phyloP scores from a whole-genome alignment of 2,113 vertebrate genomes.

The Cochlearius cochlearius region DNA sequence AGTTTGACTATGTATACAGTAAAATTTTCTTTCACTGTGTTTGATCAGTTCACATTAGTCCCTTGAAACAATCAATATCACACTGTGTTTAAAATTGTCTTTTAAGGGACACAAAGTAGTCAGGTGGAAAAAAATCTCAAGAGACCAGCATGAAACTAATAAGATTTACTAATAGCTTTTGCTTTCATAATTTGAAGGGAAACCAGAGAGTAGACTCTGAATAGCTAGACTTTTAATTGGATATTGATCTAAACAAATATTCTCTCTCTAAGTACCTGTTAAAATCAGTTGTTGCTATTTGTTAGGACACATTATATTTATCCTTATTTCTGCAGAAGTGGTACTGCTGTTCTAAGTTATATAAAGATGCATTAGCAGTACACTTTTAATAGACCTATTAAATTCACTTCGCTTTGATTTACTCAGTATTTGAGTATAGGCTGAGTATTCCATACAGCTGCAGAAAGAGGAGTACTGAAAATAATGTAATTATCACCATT shows the following conservation, averaged over 20 bases:
- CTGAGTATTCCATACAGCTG: background rate
- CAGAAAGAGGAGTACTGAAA: background rate
- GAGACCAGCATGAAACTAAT: conserved; percentile 71
- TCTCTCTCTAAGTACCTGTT: conserved; percentile 40
- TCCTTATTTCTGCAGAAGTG: conserved; percentile 30
- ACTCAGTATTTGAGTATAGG: background rate
- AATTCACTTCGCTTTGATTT: conserved; percentile 54
- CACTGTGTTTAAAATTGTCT: conserved; percentile 66
- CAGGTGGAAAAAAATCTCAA: conserved; percentile 55
- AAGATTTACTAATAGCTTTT: conserved; percentile 69
- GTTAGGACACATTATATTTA: conserved; percentile 57
- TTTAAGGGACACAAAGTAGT: conserved; percentile 43
- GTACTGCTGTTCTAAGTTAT: background rate
- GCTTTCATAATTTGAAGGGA: conserved; percentile 58
- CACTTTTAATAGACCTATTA: conserved; percentile 55
- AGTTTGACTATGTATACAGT: background rate
- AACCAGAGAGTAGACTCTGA: conserved; percentile 36
- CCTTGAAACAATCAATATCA: conserved; percentile 61
- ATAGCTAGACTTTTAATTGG: conserved; percentile 61
- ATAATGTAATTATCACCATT: background rate
- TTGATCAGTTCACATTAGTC: conserved; percentile 43
- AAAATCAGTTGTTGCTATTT: conserved; percentile 55
- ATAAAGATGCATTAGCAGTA: conserved; percentile 26
- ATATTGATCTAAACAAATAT: conserved; percentile 75
- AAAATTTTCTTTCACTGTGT: background rate